Evolutionary conservation across 37 sponge, comb jelly and placozoan genomes (phyloP), one percentile per base, ranked within the genome.

Genomic region (Bolinopsis microptera): DNA sequence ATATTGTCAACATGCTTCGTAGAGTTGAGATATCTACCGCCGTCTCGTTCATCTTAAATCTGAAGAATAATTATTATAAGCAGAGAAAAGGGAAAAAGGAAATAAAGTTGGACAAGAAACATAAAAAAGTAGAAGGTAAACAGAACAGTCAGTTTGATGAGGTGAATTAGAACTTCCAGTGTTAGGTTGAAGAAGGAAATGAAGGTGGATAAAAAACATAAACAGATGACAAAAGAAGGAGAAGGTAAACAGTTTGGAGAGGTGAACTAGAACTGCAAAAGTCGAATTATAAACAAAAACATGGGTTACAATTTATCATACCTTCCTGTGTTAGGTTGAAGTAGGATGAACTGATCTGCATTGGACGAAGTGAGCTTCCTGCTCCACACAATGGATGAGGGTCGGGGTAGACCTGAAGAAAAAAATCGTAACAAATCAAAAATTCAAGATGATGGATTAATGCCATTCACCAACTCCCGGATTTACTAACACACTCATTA

Each of bases 381-480:
- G 61, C 90, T 86, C 90, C 90, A 86, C 61, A 86, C 36, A 5
- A 86, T 41, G n/a, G 41, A 23, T 18, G 32, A 18, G 25, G 90
- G 90, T 5, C 32, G 41, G 1, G 90, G 90, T 23, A 86, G 26
- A 1, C 90, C 90, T 86, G 90, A 0, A 41, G 75, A 28, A 21
- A 72, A n/a, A n/a, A n/a, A 21, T 67, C 21, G 13, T 67, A 13
- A 13, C 68, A 21, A 67, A 67, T 67, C 68, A 21, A 13, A 67
- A 67, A 67, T 22, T 67, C 21, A 67, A 67, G 18, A 13, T 13
- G 21, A 21, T 22, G 21, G 21, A 67, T 67, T 67, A 22, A 22
- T 21, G 18, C 68, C 18, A 67, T 22, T 67, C 68, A 21, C 68
- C 21, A 67, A 67, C 21, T 67, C 21, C 68, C 68, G 68, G 21